A percentile compares a stretch with the other conserved stretches of the same genome.
Evolutionary conservation across 2,797 vertebrate genomes (phyloP).

Genomic region (Macrochelys suwanniensis): DNA sequence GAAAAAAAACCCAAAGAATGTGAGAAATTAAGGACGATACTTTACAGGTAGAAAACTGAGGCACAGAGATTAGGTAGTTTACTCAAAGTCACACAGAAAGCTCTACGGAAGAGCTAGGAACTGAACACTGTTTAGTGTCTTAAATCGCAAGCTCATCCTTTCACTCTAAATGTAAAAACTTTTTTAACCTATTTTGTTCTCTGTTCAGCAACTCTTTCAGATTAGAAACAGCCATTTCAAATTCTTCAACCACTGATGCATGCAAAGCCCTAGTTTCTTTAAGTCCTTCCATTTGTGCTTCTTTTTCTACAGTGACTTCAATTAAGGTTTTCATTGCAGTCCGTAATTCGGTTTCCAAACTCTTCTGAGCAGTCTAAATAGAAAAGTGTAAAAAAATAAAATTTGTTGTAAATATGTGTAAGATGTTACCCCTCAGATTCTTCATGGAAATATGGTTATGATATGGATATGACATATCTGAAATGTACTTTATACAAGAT

Average conservation of each 20-base stretch:
- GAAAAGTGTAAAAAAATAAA: slow-evolving; percentile 52
- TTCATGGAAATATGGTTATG: too few species aligned
- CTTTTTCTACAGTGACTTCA: slow-evolving; percentile 85
- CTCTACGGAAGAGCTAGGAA: neutral
- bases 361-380: slow-evolving; percentile 81
- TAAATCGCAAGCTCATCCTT: neutral
- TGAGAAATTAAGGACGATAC: neutral
- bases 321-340: slow-evolving; percentile 79
- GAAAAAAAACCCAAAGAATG: neutral
- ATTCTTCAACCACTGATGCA: slow-evolving; percentile 79
- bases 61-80: neutral
- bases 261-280: slow-evolving; percentile 81
- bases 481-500: too few species aligned
- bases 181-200: slow-evolving; percentile 86
- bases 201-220: slow-evolving; percentile 82
- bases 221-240: slow-evolving; percentile 78
- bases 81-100: neutral
- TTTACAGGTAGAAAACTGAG: neutral
- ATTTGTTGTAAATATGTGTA: slow-evolving; percentile 9
- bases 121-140: neutral
- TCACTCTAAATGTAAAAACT: slow-evolving; percentile 6
- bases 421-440: too few species aligned
- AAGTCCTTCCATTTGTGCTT: slow-evolving; percentile 84
- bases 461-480: too few species aligned
- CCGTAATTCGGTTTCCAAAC: slow-evolving; percentile 81